Percentiles rank a stretch among this genome's conserved stretches.
Conservation (phyloP, 2,888 invertebrate genomes). For the Lypha dubia region DNA sequence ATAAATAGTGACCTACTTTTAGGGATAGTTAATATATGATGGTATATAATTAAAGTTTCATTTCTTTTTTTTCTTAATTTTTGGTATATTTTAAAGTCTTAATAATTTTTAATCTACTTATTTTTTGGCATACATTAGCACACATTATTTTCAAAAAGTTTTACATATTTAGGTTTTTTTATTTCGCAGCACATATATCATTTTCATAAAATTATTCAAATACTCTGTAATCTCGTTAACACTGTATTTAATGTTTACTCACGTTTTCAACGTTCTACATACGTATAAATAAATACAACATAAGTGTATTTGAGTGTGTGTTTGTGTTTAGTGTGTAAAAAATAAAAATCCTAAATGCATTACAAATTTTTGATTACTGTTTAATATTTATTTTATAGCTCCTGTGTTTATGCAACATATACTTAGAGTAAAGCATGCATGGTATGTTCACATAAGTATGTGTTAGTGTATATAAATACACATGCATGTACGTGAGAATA, state of each 20-base stretch:
- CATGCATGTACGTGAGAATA: slow-evolving; percentile 47
- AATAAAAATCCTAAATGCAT: slow-evolving; percentile 48
- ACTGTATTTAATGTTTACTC: slow-evolving; percentile 53
- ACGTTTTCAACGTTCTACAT: slow-evolving; percentile 8
- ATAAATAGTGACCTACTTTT: too few relatives aligned
- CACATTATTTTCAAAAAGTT: background rate
- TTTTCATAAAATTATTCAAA: slow-evolving; percentile 61
- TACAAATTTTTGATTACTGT: slow-evolving; percentile 62
- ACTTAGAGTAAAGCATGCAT: slow-evolving; percentile 26
- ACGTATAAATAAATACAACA: background rate
- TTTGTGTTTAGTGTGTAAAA: background rate
- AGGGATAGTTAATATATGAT: too few relatives aligned
- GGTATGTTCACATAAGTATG: too few relatives aligned
- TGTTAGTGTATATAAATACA: slow-evolving; percentile 1
- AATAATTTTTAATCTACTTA: background rate
- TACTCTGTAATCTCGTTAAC: slow-evolving; percentile 67
- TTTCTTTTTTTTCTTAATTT: too few relatives aligned
- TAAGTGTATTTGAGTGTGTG: background rate
- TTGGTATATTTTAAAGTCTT: too few relatives aligned
- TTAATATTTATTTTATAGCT: slow-evolving; percentile 64
- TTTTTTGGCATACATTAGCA: background rate
- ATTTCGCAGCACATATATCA: background rate
- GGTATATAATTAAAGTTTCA: too few relatives aligned
- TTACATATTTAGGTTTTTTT: background rate
- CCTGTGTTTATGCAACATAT: slow-evolving; percentile 59